Conservation (phyloP, 2,113 vertebrate genomes). For the Speoplatyrhinus poulsoni region DNA sequence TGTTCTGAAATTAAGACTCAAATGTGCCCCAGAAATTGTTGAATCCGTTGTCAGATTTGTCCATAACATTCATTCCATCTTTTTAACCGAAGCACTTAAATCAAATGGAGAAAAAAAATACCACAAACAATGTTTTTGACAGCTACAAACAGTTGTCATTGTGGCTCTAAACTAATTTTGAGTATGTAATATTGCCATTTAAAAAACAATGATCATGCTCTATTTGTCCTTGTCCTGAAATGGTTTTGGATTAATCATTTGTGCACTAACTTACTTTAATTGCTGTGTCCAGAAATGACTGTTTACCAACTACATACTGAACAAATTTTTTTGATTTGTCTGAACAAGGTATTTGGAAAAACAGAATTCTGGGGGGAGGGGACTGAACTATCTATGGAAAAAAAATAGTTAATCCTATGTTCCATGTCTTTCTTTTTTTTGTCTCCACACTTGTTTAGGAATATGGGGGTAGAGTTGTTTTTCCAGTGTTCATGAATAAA, state of each 20-base stretch:
- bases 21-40: too few relatives aligned
- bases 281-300: not conserved
- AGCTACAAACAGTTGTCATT: not conserved
- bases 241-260: not conserved
- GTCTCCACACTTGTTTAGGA: slow-evolving; percentile 11
- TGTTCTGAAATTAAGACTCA: too few relatives aligned
- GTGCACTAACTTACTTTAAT: slow-evolving; percentile 10
- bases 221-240: not conserved
- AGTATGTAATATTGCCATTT: not conserved
- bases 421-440: slow-evolving; percentile 39
- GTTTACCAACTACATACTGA: slow-evolving; percentile 15
- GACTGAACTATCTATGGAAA: slow-evolving; percentile 58
- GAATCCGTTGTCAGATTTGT: too few relatives aligned
- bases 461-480: slow-evolving; percentile 3
- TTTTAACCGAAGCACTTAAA: too few relatives aligned
- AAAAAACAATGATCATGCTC: not conserved
- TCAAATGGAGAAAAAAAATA: too few relatives aligned
- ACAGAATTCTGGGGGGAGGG: not conserved
- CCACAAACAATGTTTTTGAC: too few relatives aligned
- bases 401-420: slow-evolving; percentile 18
- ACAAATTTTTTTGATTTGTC: not conserved
- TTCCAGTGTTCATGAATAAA: slow-evolving; percentile 21
- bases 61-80: too few relatives aligned
- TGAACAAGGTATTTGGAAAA: too few relatives aligned
- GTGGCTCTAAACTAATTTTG: not conserved